Evolutionary conservation across 2,113 vertebrate genomes (phyloP).

Genomic region (Accipiter virgatus): DNA sequence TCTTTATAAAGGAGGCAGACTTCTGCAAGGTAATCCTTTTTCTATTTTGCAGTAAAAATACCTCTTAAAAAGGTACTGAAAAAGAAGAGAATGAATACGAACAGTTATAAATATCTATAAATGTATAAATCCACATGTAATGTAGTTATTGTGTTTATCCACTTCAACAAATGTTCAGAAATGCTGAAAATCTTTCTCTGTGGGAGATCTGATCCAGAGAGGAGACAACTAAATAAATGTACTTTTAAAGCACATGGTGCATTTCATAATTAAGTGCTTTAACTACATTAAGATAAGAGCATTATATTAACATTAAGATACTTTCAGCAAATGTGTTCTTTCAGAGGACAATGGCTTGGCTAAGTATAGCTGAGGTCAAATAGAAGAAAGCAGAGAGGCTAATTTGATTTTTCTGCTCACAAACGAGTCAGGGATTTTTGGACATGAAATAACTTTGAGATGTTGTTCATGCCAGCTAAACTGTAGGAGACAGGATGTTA

Average conservation of each 20-base stretch:
- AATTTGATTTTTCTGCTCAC: conserved; percentile 40
- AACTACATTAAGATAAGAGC: not conserved
- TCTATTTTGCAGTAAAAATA: not conserved
- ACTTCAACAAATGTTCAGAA: not conserved
- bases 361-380: not conserved
- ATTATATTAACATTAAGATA: not conserved
- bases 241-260: not conserved
- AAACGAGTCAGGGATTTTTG: not conserved
- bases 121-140: not conserved
- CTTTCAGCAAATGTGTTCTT: not conserved
- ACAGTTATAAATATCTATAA: not conserved
- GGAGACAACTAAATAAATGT: not conserved
- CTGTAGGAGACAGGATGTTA: not conserved
- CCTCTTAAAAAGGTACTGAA: not conserved
- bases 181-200: not conserved
- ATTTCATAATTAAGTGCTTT: not conserved
- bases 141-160: not conserved
- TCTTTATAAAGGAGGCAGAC: conserved; percentile 85
- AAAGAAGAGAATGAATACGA: not conserved
- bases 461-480: not conserved
- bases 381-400: not conserved
- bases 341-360: not conserved
- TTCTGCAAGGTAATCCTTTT: conserved; percentile 82
- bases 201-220: not conserved
- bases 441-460: not conserved